Conservation (phyloP, 2,797 vertebrate genomes). For the Pseudopleuronectes americanus region DNA sequence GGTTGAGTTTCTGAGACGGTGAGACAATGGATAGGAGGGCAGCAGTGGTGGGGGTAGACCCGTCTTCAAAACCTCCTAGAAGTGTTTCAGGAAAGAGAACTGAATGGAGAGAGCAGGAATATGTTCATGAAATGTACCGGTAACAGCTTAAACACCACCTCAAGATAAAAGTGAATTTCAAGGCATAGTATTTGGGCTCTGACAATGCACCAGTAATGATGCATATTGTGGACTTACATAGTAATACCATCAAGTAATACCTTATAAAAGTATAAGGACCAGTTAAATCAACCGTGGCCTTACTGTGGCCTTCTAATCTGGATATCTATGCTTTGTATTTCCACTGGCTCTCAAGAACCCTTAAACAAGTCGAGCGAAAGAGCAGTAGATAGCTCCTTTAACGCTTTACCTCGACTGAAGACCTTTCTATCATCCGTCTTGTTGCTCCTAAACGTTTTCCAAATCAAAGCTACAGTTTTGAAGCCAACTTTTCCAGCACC, state of each 20-base stretch:
- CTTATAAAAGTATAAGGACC: no score
- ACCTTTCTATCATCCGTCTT: slow-evolving; percentile 33
- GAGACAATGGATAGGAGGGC: slow-evolving; percentile 49
- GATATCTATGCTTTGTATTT: background rate
- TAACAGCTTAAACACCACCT: no score
- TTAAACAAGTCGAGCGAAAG: no score
- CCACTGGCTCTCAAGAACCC: background rate
- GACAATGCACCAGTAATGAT: background rate
- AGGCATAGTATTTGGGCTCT: background rate
- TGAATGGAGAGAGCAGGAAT: background rate
- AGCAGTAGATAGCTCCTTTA: background rate
- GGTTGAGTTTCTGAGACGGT: slow-evolving; percentile 74
- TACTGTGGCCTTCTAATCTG: background rate
- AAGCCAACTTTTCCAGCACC: slow-evolving; percentile 55
- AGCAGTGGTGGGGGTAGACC: background rate
- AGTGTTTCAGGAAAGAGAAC: slow-evolving; percentile 29
- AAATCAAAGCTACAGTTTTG: slow-evolving; percentile 75
- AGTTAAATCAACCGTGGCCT: background rate
- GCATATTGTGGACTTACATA: background rate
- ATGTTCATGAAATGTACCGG: no score
- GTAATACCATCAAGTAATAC: background rate
- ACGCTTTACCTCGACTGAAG: slow-evolving; percentile 14
- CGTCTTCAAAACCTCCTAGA: slow-evolving; percentile 48
- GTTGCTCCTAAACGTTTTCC: slow-evolving; percentile 35
- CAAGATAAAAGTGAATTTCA: background rate